Base-by-base conservation (phyloP, 2,113 vertebrate species). In the Misgurnus mizolepis region DNA sequence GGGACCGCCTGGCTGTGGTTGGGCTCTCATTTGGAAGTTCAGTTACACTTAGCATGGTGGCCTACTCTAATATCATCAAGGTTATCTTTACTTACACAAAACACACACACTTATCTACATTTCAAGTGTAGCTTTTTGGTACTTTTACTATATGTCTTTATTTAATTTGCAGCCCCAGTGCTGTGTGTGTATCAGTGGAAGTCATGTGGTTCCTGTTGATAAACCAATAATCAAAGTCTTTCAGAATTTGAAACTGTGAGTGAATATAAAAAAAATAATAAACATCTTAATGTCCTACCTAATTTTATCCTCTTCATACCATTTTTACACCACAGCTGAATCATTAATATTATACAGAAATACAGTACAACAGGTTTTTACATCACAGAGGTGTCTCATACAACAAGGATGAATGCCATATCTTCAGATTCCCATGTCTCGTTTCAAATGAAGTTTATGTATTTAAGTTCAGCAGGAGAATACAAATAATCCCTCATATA, bases 111-210 rank as follows among this genome's bases (percentile, higher is more conserved):
- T 47, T 47, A 7, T 67, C 5, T 61, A n/a, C 34, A 18, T 6
- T 40, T 58, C 53, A 4, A n/a, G 65, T 15, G 4, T 40, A 60
- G 3, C n/a, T 2, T 47, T 47, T 47, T 34, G 27, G 27, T 34
- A 47, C 9, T 47, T 3, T 47, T 47, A 7, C 9, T 6, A 9
- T 3, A 47, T 71, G 49, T 82, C 1, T 58, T 2, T 58, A n/a
- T 58, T 18, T 58, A 40, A n/a, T n/a, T 0, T 34, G 45, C 82
- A 92, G 92, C 88, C 89, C 3, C 85, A 86, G 39, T 92, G 91
- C 85, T 80, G 91, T 83, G 83, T 92, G 79, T 85, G 88, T 43
- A 82, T 93, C 39, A 93, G 90, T 0, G 91, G 91, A 3, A 58
- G 50, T 58, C 86, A 88, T 10, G 1, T 84, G 3, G 89, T 89